These are phyloP conservation scores for Mystacornis crossleyi DNA, from an alignment of 2,113 vertebrate species.

Conservation along the genomic window DNA sequence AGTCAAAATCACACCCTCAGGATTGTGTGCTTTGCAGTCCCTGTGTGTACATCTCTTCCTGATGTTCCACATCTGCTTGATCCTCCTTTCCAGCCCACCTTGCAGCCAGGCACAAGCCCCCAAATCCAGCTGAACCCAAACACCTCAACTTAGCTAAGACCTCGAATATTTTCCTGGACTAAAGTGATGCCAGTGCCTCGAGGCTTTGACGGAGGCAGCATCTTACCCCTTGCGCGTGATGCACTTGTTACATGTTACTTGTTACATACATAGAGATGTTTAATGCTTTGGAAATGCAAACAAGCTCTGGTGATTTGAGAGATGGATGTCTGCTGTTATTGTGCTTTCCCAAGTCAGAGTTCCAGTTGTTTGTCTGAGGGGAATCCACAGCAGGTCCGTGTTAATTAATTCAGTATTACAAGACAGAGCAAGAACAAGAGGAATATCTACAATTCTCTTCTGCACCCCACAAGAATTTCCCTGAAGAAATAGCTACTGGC, in stretches of 20 bases:
- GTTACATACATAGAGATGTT: too few relatives aligned
- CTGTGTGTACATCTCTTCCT: neutral
- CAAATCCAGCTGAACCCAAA: neutral
- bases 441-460: neutral
- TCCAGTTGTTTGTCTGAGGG: neutral
- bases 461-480: neutral
- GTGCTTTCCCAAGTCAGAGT: neutral
- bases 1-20: neutral
- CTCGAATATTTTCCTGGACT: neutral
- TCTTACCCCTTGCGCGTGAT: neutral
- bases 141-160: neutral
- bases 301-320: neutral
- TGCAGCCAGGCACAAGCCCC: neutral
- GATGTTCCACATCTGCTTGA: rapidly evolving
- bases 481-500: neutral
- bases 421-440: neutral
- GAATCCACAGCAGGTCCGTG: neutral
- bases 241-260: neutral
- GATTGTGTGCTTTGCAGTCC: neutral
- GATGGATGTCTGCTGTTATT: neutral
- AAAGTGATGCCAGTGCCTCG: neutral
- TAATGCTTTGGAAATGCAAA: neutral
- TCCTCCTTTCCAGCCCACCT: neutral
- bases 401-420: neutral
- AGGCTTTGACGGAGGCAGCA: neutral